Evolutionary conservation across 2,797 vertebrate genomes (phyloP).

Genomic region (Pagetopsis macropterus): DNA sequence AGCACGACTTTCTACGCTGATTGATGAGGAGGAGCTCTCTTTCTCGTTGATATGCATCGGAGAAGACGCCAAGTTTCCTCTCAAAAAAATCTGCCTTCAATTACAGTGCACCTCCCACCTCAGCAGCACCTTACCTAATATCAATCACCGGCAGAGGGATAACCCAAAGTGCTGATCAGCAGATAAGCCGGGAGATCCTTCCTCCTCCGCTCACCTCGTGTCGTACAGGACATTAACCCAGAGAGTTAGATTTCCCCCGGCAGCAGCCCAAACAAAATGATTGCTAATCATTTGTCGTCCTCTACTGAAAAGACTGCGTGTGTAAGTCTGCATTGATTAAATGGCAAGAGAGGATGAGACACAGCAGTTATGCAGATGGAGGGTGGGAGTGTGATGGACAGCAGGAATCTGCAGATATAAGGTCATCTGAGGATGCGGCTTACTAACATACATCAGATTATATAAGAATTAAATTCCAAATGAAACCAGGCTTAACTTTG

Average conservation of each 20-base stretch:
- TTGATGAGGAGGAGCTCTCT: constrained; percentile 44
- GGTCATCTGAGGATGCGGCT: constrained; percentile 41
- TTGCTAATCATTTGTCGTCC: constrained; percentile 71
- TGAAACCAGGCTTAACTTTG: not conserved
- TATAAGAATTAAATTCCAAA: constrained; percentile 9
- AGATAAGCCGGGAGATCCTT: constrained; percentile 58
- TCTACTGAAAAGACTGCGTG: constrained; percentile 45
- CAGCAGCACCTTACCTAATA: constrained; percentile 48
- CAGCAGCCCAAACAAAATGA: constrained; percentile 70
- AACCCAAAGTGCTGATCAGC: constrained; percentile 64
- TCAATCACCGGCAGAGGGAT: constrained; percentile 54
- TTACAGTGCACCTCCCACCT: constrained; percentile 57
- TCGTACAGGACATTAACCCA: constrained; percentile 68
- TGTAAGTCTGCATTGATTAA: constrained; percentile 70
- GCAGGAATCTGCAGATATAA: constrained; percentile 25
- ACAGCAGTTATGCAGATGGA: constrained; percentile 37
- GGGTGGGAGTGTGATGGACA: constrained; percentile 27
- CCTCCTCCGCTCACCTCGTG: constrained; percentile 47
- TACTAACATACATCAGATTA: not conserved
- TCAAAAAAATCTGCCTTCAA: constrained; percentile 58
- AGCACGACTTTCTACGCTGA: constrained; percentile 38
- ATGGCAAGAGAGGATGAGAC: constrained; percentile 41
- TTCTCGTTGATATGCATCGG: constrained; percentile 49
- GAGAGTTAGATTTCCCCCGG: constrained; percentile 68
- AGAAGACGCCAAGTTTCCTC: constrained; percentile 42